Evolutionary conservation across 2,797 vertebrate genomes (phyloP), one percentile per base, ranked within the genome.

Genomic region (Chelon auratus): DNA sequence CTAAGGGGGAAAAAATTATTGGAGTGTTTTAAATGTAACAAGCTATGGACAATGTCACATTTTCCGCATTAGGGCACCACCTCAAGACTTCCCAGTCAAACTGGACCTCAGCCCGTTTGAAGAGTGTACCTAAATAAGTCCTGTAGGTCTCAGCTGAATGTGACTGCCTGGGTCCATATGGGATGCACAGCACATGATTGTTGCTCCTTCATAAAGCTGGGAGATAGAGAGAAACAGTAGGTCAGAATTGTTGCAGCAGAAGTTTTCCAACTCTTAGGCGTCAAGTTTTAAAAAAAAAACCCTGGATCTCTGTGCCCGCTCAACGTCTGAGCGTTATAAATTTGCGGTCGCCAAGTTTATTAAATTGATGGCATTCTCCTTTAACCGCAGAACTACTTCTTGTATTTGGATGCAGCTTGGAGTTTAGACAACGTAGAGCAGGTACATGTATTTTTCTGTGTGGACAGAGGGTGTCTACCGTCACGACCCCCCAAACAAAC

Each of bases 1-100:
- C n/a, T 50, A 5, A 57, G 79, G 30, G 30, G 30, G 62, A 78
- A 73, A 14, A 68, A 56, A 61, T 47, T 7, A 66, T 64, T n/a
- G 5, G 26, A 9, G 24, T 6, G 10, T 66, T 54, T 14, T 66
- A 45, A 75, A 62, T 68, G 20, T 15, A 26, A 45, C 14, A 67
- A 62, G 43, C 37, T 53, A 30, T 15, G 60, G 37, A 65, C 82
- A 71, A 50, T 26, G 0, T 52, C 0, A 54, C 33, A 0, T 15
- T 36, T 56, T 69, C 67, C 39, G 57, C 67, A 75, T 39, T 37
- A 60, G 73, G 48, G 68, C 22, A 68, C 33, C n/a, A n/a, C 13
- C 30, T 33, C 7, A 33, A 59, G 3, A 42, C 18, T 26, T 5
- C 45, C 18, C 9, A 58, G 42, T 30, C 59, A 62, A 53, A 10